Evolutionary conservation across 2,888 invertebrate species (phyloP).

Genomic region (Andrena flavipes): DNA sequence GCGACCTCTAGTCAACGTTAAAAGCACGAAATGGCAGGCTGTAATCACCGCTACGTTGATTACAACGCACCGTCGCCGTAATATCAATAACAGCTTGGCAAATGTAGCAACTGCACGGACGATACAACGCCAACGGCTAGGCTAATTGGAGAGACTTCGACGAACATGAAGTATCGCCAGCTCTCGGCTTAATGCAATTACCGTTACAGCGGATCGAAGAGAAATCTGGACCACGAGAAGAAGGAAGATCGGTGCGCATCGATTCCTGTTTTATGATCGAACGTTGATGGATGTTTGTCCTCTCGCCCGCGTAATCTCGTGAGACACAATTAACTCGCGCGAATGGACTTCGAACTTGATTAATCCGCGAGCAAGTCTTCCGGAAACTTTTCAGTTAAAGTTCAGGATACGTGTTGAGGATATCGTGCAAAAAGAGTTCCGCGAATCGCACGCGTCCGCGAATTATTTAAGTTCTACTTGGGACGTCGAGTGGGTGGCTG

Average conservation of each 20-base stretch:
- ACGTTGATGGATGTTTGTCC: background rate
- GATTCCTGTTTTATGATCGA: background rate
- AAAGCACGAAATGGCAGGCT: conserved; percentile 25
- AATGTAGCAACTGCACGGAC: background rate
- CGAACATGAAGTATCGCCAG: background rate
- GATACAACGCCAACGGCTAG: background rate
- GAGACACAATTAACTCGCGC: conserved; percentile 20
- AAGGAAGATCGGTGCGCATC: background rate
- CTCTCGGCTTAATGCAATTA: background rate
- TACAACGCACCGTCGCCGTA: conserved; percentile 15
- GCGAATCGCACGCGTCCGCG: too few relatives aligned
- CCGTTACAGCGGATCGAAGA: background rate
- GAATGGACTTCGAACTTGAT: conserved; percentile 30
- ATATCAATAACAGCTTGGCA: conserved; percentile 11
- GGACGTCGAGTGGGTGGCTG: background rate
- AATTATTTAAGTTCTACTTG: background rate
- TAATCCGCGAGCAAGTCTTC: conserved; percentile 40
- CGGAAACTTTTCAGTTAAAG: conserved; percentile 39
- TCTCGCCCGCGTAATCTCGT: background rate
- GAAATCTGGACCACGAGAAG: background rate
- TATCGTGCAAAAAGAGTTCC: too few relatives aligned
- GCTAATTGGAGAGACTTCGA: background rate
- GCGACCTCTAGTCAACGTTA: conserved; percentile 18
- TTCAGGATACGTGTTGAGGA: background rate
- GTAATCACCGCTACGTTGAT: conserved; percentile 3